phyloP scores from a whole-genome alignment of 1,140 invertebrate species.

The Procambarus virginalis region DNA sequence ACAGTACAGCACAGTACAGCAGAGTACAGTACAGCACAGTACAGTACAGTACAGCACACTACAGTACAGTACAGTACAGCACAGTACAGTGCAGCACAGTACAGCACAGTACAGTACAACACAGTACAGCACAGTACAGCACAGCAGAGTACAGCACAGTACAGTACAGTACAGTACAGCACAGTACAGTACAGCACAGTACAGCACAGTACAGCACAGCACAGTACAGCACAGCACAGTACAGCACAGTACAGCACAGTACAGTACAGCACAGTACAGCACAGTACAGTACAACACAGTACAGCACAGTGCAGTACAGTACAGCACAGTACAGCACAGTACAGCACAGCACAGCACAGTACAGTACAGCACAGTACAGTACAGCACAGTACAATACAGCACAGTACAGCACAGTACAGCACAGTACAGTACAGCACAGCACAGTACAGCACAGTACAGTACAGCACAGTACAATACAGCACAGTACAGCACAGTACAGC shows the following conservation, averaged over 20 bases:
- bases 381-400: constrained; percentile 67
- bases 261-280: constrained; percentile 58
- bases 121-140: constrained; percentile 59
- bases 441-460: constrained; percentile 62
- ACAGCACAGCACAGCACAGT: constrained; percentile 65
- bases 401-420: constrained; percentile 70
- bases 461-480: constrained; percentile 65
- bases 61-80: constrained; percentile 63
- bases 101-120: constrained; percentile 65
- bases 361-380: constrained; percentile 59
- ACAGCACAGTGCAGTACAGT: constrained; percentile 70
- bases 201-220: constrained; percentile 48
- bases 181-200: constrained; percentile 66
- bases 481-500: constrained; percentile 59
- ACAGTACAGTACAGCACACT: constrained; percentile 53
- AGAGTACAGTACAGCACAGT: constrained; percentile 48
- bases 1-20: too few relatives aligned
- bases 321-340: constrained; percentile 67
- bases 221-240: not conserved
- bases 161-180: constrained; percentile 40
- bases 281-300: constrained; percentile 49
- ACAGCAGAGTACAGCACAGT: not conserved
- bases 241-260: too few relatives aligned
- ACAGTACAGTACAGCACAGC: constrained; percentile 51
- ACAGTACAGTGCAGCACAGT: constrained; percentile 44